Conservation (phyloP, 2,797 vertebrate species). For the Emydoidea blandingii region DNA sequence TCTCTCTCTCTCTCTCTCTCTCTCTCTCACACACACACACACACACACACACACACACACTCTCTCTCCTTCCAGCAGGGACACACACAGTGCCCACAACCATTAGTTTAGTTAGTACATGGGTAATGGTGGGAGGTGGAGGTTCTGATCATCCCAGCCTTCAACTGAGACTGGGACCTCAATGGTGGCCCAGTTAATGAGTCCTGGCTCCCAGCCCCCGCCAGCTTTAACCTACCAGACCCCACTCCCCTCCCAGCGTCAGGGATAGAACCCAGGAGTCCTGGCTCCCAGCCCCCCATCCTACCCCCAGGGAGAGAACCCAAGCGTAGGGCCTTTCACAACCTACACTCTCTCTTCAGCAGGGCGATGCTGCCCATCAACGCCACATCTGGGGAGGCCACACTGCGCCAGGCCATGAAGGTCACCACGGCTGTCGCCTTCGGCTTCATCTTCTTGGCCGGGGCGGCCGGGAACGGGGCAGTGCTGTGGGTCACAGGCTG, state of each 20-base stretch:
- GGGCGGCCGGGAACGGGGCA: constrained; percentile 51
- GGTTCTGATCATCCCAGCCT: too few species aligned
- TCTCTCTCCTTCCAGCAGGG: too few species aligned
- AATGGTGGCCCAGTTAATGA: background rate
- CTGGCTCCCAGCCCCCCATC: background rate
- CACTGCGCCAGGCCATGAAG: constrained; percentile 33
- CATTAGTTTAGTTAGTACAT: background rate
- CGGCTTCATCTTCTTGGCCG: constrained; percentile 52
- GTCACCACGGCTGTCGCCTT: constrained; percentile 45
- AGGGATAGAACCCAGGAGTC: background rate
- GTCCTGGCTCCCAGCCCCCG: background rate
- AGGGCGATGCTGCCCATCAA: constrained; percentile 2
- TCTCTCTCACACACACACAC: too few species aligned
- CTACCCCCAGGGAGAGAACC: background rate
- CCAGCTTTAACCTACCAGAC: too few species aligned
- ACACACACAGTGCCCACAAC: too few species aligned
- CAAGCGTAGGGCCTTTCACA: background rate
- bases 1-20: too few species aligned
- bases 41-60: too few species aligned
- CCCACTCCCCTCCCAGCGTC: too few species aligned
- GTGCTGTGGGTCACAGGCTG: constrained; percentile 61
- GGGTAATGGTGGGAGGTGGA: too few species aligned
- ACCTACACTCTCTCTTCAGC: background rate
- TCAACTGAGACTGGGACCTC: too few species aligned
- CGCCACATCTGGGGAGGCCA: background rate